Evolutionary conservation across 2,113 vertebrate genomes (phyloP).

Genomic region (Fregetta grallaria): DNA sequence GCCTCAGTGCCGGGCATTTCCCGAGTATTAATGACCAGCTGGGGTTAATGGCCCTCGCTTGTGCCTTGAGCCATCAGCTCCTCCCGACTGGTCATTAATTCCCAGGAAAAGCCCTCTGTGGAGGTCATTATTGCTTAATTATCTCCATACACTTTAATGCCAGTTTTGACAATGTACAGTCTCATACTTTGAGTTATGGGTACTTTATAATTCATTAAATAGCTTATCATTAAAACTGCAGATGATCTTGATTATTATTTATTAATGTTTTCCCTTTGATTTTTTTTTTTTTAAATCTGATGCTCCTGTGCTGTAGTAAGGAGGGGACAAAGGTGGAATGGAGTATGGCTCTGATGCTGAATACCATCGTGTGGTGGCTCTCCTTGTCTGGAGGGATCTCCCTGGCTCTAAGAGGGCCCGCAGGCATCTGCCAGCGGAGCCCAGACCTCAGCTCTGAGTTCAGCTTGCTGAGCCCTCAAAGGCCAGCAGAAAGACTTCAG

Average conservation of each 20-base stretch:
- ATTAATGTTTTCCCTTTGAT: slow-evolving; percentile 70
- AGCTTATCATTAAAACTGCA: slow-evolving; percentile 71
- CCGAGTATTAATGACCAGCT: slow-evolving; percentile 75
- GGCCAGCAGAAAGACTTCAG: background rate
- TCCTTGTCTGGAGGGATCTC: background rate
- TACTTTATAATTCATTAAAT: slow-evolving; percentile 74
- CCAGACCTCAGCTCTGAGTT: background rate
- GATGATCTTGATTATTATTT: slow-evolving; percentile 74
- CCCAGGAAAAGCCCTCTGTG: slow-evolving; percentile 73
- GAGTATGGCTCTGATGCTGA: background rate
- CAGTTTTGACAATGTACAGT: slow-evolving; percentile 72
- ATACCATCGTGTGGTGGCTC: background rate
- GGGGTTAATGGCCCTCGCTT: slow-evolving; percentile 75
- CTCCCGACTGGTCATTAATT: slow-evolving; percentile 75
- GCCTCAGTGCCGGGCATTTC: slow-evolving; percentile 64
- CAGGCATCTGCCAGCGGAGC: background rate
- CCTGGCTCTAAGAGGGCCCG: background rate
- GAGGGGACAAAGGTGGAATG: background rate
- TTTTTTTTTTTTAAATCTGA: background rate
- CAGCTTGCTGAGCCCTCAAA: background rate
- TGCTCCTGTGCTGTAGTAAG: background rate
- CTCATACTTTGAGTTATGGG: slow-evolving; percentile 71
- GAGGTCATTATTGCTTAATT: slow-evolving; percentile 74
- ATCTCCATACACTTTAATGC: slow-evolving; percentile 79
- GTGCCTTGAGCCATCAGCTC: slow-evolving; percentile 70